Evolutionary conservation across 2,113 vertebrate genomes (phyloP), one percentile per base, ranked within the genome.

Genomic region (Salvelinus sp.): DNA sequence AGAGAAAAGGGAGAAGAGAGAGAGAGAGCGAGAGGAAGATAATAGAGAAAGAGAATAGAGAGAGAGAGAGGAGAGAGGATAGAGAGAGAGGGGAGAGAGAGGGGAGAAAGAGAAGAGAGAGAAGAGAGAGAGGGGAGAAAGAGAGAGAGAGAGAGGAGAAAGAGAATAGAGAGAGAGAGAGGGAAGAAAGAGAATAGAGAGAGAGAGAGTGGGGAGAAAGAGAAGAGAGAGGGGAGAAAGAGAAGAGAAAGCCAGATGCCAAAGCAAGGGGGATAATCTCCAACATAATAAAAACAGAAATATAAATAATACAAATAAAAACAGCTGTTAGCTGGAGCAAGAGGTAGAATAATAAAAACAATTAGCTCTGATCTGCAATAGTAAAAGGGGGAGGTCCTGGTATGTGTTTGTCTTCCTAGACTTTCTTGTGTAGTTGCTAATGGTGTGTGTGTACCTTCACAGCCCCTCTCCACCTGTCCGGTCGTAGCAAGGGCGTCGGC

Each of bases 401-500:
- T 38, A 4, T 20, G 30, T 62, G 58, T 33, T 33, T 62, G 58
- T 54, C 14, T 54, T 44, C 9, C 38, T 44, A 44, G 2, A 44
- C 9, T 44, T 62, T 48, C 4, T 60, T 5, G 23, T 44, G 30
- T 68, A 18, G 3, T 33, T 2, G 30, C 30, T 33, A 7, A 38
- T 14, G 14, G 30, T n/a, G 30, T 20, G 33, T 48, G 67, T 77
- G 71, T 63, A 99, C 98, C 98, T 99, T 99, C 98, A 81, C 98
- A 99, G 88, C 97, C 97, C 91, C 97, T 94, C 90, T 99, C 98
- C 85, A 99, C 98, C 86, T 98, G 98, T 66, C 97, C 98, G 62
- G 95, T 93, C 78, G 95, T 97, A 87, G 95, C 94, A 79, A 99
- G 92, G 68, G 98, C 97, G 86, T 99, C 98, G 1, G 97, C 96